Conservation (phyloP, 2,888 invertebrate species). For the Andricus curvator region DNA sequence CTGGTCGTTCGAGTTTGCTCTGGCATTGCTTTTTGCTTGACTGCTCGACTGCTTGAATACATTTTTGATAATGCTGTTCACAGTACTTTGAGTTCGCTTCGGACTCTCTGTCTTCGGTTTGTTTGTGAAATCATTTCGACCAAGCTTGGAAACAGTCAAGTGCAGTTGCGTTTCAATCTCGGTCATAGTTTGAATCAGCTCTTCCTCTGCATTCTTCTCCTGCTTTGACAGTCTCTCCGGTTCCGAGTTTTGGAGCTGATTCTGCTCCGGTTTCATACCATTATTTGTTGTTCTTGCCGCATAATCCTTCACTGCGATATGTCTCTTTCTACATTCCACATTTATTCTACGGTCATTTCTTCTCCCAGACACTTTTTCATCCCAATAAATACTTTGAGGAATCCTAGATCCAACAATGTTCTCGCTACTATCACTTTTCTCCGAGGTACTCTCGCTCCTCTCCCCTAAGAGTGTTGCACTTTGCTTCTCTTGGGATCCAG, state of each 20-base stretch:
- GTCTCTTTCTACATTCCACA: background rate
- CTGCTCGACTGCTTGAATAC: conserved; percentile 63
- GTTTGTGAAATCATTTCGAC: conserved; percentile 54
- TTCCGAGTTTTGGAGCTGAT: conserved; percentile 17
- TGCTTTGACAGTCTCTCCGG: conserved; percentile 42
- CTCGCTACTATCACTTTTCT: conserved; percentile 45
- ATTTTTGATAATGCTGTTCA: conserved; percentile 69
- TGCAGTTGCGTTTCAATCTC: background rate
- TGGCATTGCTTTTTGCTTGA: conserved; percentile 53
- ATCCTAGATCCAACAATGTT: conserved; percentile 43
- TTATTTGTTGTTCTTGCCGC: background rate
- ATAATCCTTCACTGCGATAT: conserved; percentile 6
- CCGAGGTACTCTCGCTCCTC: conserved; percentile 45
- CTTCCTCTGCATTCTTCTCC: conserved; percentile 38
- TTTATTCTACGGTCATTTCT: too few relatives aligned
- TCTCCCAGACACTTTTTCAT: conserved; percentile 57
- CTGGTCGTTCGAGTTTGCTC: conserved; percentile 55
- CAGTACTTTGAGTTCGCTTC: conserved; percentile 66
- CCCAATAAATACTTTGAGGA: conserved; percentile 64
- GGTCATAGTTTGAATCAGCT: conserved; percentile 29
- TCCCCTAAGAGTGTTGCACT: conserved; percentile 46
- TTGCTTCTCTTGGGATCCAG: conserved; percentile 23
- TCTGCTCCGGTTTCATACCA: conserved; percentile 4
- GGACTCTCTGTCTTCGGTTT: conserved; percentile 64
- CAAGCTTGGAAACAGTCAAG: conserved; percentile 36